phyloP scores from a whole-genome alignment of 2,888 invertebrate genomes.

The Pandemis corylana region DNA sequence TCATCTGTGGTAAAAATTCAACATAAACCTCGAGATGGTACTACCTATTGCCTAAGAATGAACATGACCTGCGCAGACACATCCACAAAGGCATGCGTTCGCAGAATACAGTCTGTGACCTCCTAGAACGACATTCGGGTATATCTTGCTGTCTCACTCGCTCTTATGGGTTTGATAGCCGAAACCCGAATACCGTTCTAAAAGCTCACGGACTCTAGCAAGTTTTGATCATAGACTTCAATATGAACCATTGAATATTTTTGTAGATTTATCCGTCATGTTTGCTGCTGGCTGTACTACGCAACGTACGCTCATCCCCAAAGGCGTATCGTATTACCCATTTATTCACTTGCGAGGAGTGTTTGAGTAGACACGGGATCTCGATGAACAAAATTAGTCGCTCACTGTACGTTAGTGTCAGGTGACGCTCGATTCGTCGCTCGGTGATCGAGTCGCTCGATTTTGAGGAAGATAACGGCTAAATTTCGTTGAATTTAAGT shows the following conservation, averaged over 20 bases:
- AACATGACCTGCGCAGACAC: too few species aligned
- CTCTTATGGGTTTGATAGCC: too few species aligned
- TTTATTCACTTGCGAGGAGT: constrained; percentile 74
- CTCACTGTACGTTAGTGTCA: constrained; percentile 47
- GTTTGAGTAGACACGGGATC: constrained; percentile 68
- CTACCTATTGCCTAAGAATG: too few species aligned
- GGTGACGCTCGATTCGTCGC: constrained; percentile 23
- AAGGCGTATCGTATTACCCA: constrained; percentile 67
- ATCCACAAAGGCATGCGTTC: too few species aligned
- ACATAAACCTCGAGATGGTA: too few species aligned
- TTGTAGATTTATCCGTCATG: not conserved
- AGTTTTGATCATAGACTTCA: too few species aligned
- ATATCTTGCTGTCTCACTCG: too few species aligned
- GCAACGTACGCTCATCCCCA: constrained; percentile 24
- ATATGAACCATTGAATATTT: not conserved
- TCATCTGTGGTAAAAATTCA: too few species aligned
- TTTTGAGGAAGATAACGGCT: not conserved
- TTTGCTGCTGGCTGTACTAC: not conserved
- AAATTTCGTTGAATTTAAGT: not conserved
- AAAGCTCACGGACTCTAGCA: too few species aligned
- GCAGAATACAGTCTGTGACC: too few species aligned
- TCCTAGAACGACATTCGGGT: too few species aligned
- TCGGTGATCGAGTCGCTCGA: constrained; percentile 15
- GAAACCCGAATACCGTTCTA: too few species aligned
- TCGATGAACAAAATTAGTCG: constrained; percentile 64